Percentiles rank a stretch among this genome's conserved stretches.
phyloP scores from a whole-genome alignment of 2,113 vertebrate species.

The Cephalopholis sonnerati region DNA sequence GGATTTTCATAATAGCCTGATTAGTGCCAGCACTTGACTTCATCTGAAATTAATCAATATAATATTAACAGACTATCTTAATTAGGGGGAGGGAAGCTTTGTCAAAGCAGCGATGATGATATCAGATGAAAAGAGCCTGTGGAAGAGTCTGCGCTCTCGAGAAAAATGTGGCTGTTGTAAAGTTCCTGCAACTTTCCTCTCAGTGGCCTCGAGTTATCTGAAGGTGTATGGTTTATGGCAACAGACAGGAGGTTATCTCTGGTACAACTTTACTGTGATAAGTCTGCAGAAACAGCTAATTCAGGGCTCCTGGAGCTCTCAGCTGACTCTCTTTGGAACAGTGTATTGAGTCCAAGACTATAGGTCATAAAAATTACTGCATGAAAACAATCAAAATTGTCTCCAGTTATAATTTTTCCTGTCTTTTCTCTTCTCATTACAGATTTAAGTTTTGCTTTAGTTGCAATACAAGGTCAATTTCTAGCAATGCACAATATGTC shows the following conservation, averaged over 20 bases:
- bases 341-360: background rate
- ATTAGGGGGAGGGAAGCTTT: slow-evolving; percentile 55
- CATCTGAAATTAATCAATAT: slow-evolving; percentile 60
- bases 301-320: background rate
- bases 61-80: slow-evolving; percentile 54
- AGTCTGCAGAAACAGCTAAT: background rate
- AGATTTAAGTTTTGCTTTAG: background rate
- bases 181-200: slow-evolving; percentile 39
- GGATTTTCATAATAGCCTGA: slow-evolving; percentile 39
- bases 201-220: background rate
- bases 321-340: background rate
- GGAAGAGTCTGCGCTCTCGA: slow-evolving; percentile 29
- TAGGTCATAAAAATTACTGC: background rate
- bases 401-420: background rate
- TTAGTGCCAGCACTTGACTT: slow-evolving; percentile 44
- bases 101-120: slow-evolving; percentile 35
- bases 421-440: background rate
- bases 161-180: slow-evolving; percentile 20
- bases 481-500: background rate
- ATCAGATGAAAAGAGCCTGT: slow-evolving; percentile 41
- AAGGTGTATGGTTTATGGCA: slow-evolving; percentile 2
- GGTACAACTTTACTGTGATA: background rate
- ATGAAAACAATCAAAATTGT: background rate
- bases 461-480: background rate
- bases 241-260: slow-evolving; percentile 26